Conservation (phyloP, 2,888 invertebrate genomes). For the Formica aserva region DNA sequence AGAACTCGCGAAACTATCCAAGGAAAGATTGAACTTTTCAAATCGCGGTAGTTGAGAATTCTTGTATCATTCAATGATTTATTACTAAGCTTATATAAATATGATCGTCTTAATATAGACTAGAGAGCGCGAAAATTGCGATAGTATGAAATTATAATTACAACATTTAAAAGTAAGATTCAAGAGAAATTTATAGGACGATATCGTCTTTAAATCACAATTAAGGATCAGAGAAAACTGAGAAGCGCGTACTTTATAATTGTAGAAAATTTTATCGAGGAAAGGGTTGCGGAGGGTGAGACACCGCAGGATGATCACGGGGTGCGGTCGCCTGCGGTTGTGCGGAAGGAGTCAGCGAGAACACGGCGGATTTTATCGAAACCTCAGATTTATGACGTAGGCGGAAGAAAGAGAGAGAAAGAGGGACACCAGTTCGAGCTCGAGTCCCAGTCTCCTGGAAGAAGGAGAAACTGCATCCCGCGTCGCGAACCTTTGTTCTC, state of each 20-base stretch:
- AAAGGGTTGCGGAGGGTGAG: conserved; percentile 20
- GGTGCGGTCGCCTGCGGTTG: conserved; percentile 63
- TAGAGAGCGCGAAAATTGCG: neutral
- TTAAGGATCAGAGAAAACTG: neutral
- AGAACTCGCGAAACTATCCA: conserved; percentile 61
- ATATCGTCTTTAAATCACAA: neutral
- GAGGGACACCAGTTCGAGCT: neutral
- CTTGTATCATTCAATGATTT: conserved; percentile 14
- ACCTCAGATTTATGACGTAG: conserved; percentile 75
- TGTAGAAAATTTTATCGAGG: conserved; percentile 4
- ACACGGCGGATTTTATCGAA: conserved; percentile 75
- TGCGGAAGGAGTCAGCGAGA: conserved; percentile 54
- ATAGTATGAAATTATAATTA: neutral
- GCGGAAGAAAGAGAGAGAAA: conserved; percentile 49
- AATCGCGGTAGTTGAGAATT: conserved; percentile 19
- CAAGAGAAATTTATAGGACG: neutral
- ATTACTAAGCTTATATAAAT: conserved; percentile 9
- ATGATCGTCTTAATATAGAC: conserved; percentile 4
- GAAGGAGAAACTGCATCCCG: conserved; percentile 64
- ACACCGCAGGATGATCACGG: conserved; percentile 62
- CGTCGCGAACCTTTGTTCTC: conserved; percentile 63
- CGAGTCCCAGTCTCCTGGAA: conserved; percentile 10
- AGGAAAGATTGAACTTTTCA: conserved; percentile 14
- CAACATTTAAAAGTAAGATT: neutral
- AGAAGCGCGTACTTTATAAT: neutral